Percentiles rank a stretch among this genome's conserved stretches.
These are phyloP conservation scores for Daphoenositta chrysoptera DNA, from an alignment of 2,113 vertebrate genomes.

Conservation along the genomic window DNA sequence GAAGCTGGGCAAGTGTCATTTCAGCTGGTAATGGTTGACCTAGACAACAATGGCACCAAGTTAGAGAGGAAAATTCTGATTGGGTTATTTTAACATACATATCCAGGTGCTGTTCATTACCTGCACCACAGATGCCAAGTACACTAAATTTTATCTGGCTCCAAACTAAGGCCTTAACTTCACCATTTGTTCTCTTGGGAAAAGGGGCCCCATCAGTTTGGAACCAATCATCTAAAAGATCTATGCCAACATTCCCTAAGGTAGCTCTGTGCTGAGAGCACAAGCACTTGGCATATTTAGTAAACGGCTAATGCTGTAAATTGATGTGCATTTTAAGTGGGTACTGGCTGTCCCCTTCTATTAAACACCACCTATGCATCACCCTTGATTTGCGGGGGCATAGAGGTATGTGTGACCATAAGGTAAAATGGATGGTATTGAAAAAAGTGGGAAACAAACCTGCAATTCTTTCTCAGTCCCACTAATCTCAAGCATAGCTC, in stretches of 20 bases:
- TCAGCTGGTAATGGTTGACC: conserved; percentile 93
- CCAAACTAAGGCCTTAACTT: neutral
- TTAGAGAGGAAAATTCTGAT: neutral
- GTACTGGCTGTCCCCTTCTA: neutral
- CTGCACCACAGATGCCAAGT: neutral
- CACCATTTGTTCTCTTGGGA: neutral
- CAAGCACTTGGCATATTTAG: neutral
- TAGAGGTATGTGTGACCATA: neutral
- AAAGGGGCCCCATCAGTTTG: neutral
- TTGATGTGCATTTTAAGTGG: neutral
- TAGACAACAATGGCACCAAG: conserved; percentile 52
- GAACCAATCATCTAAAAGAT: neutral
- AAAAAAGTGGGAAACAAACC: neutral
- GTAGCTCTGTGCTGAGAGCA: neutral
- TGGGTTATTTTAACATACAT: neutral
- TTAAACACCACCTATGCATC: neutral
- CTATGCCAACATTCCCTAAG: neutral
- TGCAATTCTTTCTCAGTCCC: neutral
- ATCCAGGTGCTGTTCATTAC: neutral
- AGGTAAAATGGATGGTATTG: neutral
- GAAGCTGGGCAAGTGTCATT: conserved; percentile 96
- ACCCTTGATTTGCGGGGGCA: neutral
- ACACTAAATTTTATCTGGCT: neutral
- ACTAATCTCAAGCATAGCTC: neutral
- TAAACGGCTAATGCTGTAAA: neutral